Percentiles rank a stretch among this genome's conserved stretches.
Conservation (phyloP, 2,888 invertebrate genomes). For the Tromatobia lineatoria region DNA sequence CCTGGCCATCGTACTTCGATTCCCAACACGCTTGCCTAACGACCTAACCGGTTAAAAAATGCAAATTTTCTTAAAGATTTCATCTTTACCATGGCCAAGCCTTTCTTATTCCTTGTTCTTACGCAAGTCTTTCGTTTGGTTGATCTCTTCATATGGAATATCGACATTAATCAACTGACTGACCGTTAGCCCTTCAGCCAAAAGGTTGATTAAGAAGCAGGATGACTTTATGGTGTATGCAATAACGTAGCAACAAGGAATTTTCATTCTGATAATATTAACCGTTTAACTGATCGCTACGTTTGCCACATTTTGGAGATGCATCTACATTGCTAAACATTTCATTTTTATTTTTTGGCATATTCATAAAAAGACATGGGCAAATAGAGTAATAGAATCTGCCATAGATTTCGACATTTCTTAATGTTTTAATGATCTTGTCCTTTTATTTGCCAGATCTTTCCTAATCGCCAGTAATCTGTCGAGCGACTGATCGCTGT, state of each 20-base stretch:
- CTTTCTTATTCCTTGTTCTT: not conserved
- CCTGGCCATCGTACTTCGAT: constrained; percentile 76
- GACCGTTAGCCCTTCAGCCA: constrained; percentile 16
- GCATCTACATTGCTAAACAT: too few relatives aligned
- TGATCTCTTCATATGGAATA: not conserved
- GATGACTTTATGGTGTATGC: too few relatives aligned
- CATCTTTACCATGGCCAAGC: not conserved
- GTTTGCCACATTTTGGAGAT: too few relatives aligned
- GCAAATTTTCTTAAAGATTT: constrained; percentile 24
- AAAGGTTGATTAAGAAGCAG: not conserved
- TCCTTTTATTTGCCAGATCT: not conserved
- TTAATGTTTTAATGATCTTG: not conserved
- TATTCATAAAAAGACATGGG: too few relatives aligned
- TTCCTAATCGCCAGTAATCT: constrained; percentile 28
- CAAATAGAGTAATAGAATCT: too few relatives aligned
- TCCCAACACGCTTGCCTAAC: constrained; percentile 79
- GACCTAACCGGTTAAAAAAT: constrained; percentile 74
- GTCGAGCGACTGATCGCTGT: constrained; percentile 4
- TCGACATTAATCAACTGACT: constrained; percentile 21
- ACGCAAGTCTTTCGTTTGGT: not conserved
- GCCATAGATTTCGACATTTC: not conserved
- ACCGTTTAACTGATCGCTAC: too few relatives aligned
- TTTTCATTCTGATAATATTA: too few relatives aligned
- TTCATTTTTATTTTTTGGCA: not conserved
- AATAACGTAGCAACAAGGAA: too few relatives aligned